Base-by-base conservation (phyloP, 2,113 vertebrate species). In the Scomber colias region DNA sequence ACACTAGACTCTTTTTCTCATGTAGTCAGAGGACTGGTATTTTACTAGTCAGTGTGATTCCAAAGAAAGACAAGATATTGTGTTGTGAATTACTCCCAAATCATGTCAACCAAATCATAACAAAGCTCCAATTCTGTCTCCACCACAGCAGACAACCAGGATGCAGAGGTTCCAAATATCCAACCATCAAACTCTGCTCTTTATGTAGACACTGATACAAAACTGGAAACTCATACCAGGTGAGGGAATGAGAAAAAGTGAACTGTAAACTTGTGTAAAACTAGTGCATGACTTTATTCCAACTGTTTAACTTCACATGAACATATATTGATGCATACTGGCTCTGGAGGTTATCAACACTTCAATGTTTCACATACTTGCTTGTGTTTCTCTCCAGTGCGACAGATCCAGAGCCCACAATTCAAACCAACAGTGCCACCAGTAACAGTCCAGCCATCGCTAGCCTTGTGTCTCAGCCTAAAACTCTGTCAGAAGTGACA, bases 401-500 rank as follows among this genome's bases (percentile, higher is more conserved):
- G 8, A 51, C 17, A 6, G 89, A 83, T 30, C 77, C 81, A 14
- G 93, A 92, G 74, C 55, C 83, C 11, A 66, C 71, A 65, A 82
- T 70, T 85, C 87, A 93, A 76, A 91, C 69, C 44, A 87, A 73
- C 35, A 72, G 64, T 4, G 13, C 3, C 3, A 24, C 54, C 44
- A 57, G 65, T 79, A 31, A 53, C 45, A 59, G 64, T 81, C 4
- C 84, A 88, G 17, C 90, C 66, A 7, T 84, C 87, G 56, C 87
- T 85, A 65, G 80, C 84, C 3, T 87, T 76, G 51, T 92, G 0
- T 88, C 80, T 53, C 90, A 94, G 87, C 93, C 95, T 0, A 91
- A 93, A 53, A 81, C 94, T 72, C 40, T 97, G 92, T 88, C 94
- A 77, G 96, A 96, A 89, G 90, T 90, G 0, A 92, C 95, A 54